Conservation (phyloP, 2,888 invertebrate species). For the Clitarchus hookeri region DNA sequence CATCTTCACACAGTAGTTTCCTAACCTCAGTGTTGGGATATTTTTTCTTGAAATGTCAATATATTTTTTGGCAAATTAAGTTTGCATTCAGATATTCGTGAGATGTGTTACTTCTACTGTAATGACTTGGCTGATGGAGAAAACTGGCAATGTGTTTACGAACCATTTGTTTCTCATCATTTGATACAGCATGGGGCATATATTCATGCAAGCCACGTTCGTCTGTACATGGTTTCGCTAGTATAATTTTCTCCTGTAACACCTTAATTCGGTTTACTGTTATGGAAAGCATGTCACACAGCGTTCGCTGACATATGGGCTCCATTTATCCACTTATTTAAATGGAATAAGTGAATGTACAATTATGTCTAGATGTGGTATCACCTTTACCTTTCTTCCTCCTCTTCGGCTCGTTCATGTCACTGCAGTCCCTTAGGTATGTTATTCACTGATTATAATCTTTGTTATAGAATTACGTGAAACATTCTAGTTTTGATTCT, state of each 20-base stretch:
- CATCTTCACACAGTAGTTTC: neutral
- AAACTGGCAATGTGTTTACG: neutral
- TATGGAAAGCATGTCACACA: slow-evolving; percentile 19
- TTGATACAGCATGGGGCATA: neutral
- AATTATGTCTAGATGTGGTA: neutral
- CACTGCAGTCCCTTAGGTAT: neutral
- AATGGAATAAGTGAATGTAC: neutral
- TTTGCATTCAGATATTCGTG: neutral
- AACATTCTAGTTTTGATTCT: slow-evolving; percentile 12
- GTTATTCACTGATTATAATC: slow-evolving; percentile 16
- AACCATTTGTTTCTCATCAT: neutral
- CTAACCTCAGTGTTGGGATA: slow-evolving; percentile 15
- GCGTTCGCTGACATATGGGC: neutral
- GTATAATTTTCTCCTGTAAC: neutral
- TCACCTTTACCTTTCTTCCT: neutral
- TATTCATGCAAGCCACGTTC: neutral
- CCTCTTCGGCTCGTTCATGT: neutral
- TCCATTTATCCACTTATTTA: neutral
- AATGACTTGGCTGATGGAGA: neutral
- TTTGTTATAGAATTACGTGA: slow-evolving; percentile 18
- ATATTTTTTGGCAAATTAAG: neutral
- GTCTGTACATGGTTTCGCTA: too few species aligned
- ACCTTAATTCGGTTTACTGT: slow-evolving; percentile 16
- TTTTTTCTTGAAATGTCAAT: slow-evolving; percentile 18
- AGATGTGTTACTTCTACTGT: neutral